A percentile compares a stretch with the other conserved stretches of the same genome.
These are phyloP conservation scores for Euproctis similis DNA, from an alignment of 2,888 invertebrate genomes.

Conservation along the genomic window DNA sequence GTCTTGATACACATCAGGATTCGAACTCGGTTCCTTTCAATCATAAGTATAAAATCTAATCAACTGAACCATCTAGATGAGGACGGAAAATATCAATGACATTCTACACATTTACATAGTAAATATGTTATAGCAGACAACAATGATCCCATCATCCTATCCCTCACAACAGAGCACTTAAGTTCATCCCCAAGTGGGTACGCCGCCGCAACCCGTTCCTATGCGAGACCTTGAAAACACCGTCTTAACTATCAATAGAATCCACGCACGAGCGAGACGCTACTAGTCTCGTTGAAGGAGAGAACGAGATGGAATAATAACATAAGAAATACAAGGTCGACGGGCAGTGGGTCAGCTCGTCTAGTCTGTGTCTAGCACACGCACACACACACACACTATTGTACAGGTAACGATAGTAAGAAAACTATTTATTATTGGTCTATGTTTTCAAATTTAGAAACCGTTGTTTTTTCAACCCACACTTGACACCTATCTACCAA, in stretches of 20 bases:
- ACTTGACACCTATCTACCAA: no score
- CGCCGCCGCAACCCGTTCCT: slow-evolving; percentile 16
- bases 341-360: slow-evolving; percentile 71
- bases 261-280: slow-evolving; percentile 42
- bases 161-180: slow-evolving; percentile 4
- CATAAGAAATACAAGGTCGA: slow-evolving; percentile 72
- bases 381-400: slow-evolving; percentile 69
- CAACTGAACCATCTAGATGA: no score
- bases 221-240: slow-evolving; percentile 27
- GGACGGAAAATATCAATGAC: no score
- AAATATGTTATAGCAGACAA: no score
- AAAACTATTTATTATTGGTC: slow-evolving; percentile 12
- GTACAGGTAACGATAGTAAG: slow-evolving; percentile 37
- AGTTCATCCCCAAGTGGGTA: slow-evolving; percentile 1
- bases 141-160: no score
- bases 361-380: slow-evolving; percentile 70
- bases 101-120: no score
- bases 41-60: no score
- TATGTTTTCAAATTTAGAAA: no score
- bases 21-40: no score
- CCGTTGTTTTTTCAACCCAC: no score
- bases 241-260: slow-evolving; percentile 61
- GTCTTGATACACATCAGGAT: no score
- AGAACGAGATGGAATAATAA: slow-evolving; percentile 52
- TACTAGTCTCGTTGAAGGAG: slow-evolving; percentile 22